Evolutionary conservation across 23 tunicate species (phyloP).

Genomic region (Ascidia mentula): DNA sequence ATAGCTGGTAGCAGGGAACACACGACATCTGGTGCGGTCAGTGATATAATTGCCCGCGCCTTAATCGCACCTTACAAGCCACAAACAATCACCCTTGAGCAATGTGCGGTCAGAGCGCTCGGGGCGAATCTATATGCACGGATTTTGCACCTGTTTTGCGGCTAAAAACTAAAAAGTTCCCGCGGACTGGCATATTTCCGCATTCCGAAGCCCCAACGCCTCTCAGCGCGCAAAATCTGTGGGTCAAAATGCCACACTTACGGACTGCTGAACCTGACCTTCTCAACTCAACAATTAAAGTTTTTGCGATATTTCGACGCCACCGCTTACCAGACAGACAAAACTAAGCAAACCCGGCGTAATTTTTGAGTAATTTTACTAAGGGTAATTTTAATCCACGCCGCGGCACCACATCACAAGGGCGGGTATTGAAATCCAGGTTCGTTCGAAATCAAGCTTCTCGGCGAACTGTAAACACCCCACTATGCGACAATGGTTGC

Average conservation of each 20-base stretch:
- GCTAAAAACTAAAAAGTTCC: background rate
- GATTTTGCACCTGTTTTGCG: background rate
- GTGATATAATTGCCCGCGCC: background rate
- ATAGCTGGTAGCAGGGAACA: too few relatives aligned
- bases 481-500: background rate
- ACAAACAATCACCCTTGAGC: constrained; percentile 11
- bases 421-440: background rate
- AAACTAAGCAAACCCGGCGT: background rate
- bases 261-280: background rate
- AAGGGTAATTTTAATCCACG: background rate
- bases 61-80: constrained; percentile 8
- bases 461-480: background rate
- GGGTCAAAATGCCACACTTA: background rate
- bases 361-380: too few relatives aligned
- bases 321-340: background rate
- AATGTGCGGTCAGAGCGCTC: background rate
- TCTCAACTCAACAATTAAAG: background rate
- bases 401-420: background rate
- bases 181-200: background rate
- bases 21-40: constrained; percentile 2
- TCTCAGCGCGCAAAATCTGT: background rate
- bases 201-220: background rate
- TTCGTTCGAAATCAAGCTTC: background rate
- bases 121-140: background rate
- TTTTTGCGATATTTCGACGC: background rate